Percentiles rank a stretch among this genome's conserved stretches.
phyloP scores from a whole-genome alignment of 2,113 vertebrate genomes.

The Lophius piscatorius region DNA sequence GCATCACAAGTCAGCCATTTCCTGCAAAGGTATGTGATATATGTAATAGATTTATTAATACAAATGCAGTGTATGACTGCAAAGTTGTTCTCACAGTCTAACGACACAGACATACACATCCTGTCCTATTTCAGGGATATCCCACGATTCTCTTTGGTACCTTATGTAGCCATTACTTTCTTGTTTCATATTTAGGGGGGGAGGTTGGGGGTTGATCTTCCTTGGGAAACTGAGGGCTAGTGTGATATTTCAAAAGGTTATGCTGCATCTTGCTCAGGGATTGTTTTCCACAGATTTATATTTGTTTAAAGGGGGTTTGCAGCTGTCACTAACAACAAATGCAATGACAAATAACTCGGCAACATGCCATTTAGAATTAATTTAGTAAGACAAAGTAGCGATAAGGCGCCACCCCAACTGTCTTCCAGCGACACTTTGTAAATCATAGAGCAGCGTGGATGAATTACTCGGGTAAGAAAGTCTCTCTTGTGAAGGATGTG shows the following conservation, averaged over 20 bases:
- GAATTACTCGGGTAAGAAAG: conserved; percentile 61
- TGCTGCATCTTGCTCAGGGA: conserved; percentile 67
- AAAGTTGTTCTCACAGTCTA: conserved; percentile 16
- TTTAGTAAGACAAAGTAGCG: conserved; percentile 70
- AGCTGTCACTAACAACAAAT: conserved; percentile 81
- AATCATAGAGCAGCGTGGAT: conserved; percentile 65
- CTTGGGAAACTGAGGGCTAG: conserved; percentile 67
- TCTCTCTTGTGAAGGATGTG: conserved; percentile 69
- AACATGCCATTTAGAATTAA: conserved; percentile 79
- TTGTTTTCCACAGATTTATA: conserved; percentile 80
- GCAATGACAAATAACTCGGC: conserved; percentile 76
- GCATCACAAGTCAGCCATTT: conserved; percentile 10
- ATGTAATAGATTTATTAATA: conserved; percentile 22
- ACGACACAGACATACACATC: conserved; percentile 38
- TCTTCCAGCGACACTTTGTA: conserved; percentile 59
- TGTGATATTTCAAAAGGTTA: conserved; percentile 85
- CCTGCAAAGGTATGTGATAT: conserved; percentile 3
- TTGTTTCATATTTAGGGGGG: conserved; percentile 39
- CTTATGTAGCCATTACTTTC: conserved; percentile 54
- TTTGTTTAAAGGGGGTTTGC: conserved; percentile 77
- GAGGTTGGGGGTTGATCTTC: conserved; percentile 55
- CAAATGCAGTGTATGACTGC: conserved; percentile 19
- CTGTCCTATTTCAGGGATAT: conserved; percentile 42
- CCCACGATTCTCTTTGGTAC: conserved; percentile 23
- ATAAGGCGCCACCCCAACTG: conserved; percentile 68